Base-by-base conservation (phyloP, 2,797 vertebrate species). In the Botia almorhae region DNA sequence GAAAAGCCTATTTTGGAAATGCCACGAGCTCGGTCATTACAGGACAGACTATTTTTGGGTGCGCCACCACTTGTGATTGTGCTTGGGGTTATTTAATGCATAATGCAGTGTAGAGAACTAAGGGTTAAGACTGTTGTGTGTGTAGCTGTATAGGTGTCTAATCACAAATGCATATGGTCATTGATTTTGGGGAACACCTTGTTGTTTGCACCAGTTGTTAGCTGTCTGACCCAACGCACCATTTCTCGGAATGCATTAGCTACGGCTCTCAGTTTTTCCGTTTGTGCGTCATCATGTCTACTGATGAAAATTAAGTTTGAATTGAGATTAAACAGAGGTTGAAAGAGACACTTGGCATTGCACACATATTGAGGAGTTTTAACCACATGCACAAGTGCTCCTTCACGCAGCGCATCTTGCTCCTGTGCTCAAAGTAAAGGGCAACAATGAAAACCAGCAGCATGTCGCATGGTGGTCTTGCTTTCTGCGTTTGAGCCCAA, bases 31-130 rank as follows among this genome's bases (percentile, higher is more conserved):
- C 1, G 3, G 39, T 14, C 11, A n/a, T 81, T 78, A 74, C 53
- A 60, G 77, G 46, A 68, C 75, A 68, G 70, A 72, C 80, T 85
- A 85, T 84, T 87, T 85, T 81, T 80, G 67, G 65, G 76, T 39
- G 63, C 10, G 21, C 78, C 50, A 64, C 53, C 29, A 23, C 46
- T 80, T 61, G 53, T 43, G 56, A 63, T 77, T 70, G 36, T 39
- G 61, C 50, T 60, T 51, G 16, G 29, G 65, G 70, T 80, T 68
- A 60, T 43, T 56, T 8, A 46, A 77, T 61, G 53, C 58, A 60
- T 6, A 46, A 77, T 61, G 53, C 58, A 53, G 21, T 69, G 48
- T 51, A 55, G 60, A 48, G 4, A 71, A 58, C 10, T n/a, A 39
- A 39, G n/a, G 64, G 36, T 51, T 78, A 63, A 55, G 19, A 67